Evolutionary conservation across 2,113 vertebrate genomes (phyloP).

Genomic region (Ceyx cyanopectus): DNA sequence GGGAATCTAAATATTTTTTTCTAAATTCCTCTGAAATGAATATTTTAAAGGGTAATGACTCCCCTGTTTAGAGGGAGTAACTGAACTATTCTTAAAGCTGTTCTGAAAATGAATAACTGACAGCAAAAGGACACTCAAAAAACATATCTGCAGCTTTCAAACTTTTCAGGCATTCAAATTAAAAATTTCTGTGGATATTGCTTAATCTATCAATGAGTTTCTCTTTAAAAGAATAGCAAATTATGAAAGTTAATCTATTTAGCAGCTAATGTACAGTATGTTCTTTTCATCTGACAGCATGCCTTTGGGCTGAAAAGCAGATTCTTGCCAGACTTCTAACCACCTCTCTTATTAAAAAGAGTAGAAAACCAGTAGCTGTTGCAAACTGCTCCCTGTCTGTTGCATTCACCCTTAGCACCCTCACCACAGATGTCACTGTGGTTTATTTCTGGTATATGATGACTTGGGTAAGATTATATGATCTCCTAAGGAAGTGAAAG

Average conservation of each 20-base stretch:
- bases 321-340: constrained; percentile 69
- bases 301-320: constrained; percentile 60
- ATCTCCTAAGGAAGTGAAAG: constrained; percentile 43
- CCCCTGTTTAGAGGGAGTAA: constrained; percentile 6
- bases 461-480: constrained; percentile 33
- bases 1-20: not conserved
- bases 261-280: constrained; percentile 61
- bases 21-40: not conserved
- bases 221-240: constrained; percentile 54
- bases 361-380: constrained; percentile 80
- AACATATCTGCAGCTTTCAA: constrained; percentile 47
- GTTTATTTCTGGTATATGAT: constrained; percentile 66
- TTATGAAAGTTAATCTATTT: constrained; percentile 61
- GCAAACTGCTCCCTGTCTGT: constrained; percentile 3
- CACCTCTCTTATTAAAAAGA: constrained; percentile 76
- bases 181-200: not conserved
- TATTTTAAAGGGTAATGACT: constrained; percentile 45
- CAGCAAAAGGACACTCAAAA: constrained; percentile 52
- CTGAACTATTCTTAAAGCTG: not conserved
- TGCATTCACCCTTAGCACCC: constrained; percentile 22
- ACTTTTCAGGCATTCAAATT: not conserved
- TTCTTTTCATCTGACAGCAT: constrained; percentile 61
- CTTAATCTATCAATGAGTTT: not conserved
- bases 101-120: constrained; percentile 35
- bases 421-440: constrained; percentile 57